Base-by-base conservation (phyloP, 2,888 invertebrate genomes). In the Caenorhabditis becei region DNA sequence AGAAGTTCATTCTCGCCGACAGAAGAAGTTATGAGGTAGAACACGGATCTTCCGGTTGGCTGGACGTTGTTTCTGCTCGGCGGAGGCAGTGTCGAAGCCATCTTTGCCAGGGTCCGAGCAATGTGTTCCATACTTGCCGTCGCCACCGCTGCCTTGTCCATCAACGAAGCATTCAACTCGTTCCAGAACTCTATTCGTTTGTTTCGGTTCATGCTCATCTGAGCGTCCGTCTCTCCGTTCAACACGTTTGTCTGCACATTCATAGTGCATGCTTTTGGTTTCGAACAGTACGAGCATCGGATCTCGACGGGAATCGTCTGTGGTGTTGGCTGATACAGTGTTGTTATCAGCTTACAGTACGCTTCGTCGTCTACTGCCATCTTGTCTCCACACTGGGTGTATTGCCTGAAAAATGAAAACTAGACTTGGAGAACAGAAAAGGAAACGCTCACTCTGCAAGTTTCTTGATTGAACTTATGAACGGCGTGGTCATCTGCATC, bases 171-270 rank as follows among this genome's bases (percentile, higher is more conserved):
- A 26, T 67, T 67, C 41, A 83, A 35, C 26, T 82, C 81, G 11
- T 70, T 66, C 67, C 74, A 83, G 23, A 84, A 77, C 28, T 79
- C 84, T 32, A 74, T 72, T n/a, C 89, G 69, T 26, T 86, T 81
- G 32, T 81, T 81, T n/a, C 90, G 82, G 63, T 90, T 90, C 58
- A 80, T 74, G 44, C 86, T 87, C 88, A 90, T 89, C 32, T 84
- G 67, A 14, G 79, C 82, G 18, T 89, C 90, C 24, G 81, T 69
- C n/a, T 72, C 74, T 23, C 74, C 66, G 56, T 82, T 85, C 63
- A 89, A 85, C 35, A 86, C 85, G 37, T 81, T 82, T 7, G 85
- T 70, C 4, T 82, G 58, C 35, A 86, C 83, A n/a, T 61, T 65
- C 58, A 79, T 81, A 16, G 74, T 63, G 20, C 71, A 66, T 20